phyloP scores from a whole-genome alignment of 2,888 invertebrate genomes.

The Lycia hirtaria region DNA sequence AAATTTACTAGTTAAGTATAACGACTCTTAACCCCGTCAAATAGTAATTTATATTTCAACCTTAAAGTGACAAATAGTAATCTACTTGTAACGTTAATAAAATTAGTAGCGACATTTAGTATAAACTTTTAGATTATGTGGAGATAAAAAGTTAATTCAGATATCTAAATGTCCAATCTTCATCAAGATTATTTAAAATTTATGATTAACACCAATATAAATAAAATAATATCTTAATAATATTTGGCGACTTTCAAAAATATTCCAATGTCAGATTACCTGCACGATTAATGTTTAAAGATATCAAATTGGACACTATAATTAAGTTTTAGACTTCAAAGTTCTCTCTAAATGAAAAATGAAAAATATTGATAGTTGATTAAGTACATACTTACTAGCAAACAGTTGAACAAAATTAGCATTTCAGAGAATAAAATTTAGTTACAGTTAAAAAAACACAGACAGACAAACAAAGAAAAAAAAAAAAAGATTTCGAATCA shows the following conservation, averaged over 20 bases:
- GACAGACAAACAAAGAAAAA: too few species aligned
- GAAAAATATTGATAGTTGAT: too few species aligned
- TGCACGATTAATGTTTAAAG: too few species aligned
- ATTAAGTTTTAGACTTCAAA: too few species aligned
- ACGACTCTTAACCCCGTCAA: slow-evolving; percentile 11
- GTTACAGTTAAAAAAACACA: too few species aligned
- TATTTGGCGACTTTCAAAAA: not conserved
- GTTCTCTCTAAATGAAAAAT: too few species aligned
- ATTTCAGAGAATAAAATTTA: too few species aligned
- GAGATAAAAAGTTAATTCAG: not conserved
- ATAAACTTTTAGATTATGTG: not conserved
- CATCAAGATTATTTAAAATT: slow-evolving; percentile 9
- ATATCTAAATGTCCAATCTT: slow-evolving; percentile 12
- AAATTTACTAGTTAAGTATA: slow-evolving; percentile 4
- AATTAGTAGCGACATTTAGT: not conserved
- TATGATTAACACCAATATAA: not conserved
- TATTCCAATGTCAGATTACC: too few species aligned
- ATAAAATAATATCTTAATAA: not conserved
- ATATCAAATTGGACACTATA: too few species aligned
- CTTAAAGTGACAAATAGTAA: slow-evolving; percentile 13
- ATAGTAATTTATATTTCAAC: slow-evolving; percentile 11
- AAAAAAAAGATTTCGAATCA: too few species aligned
- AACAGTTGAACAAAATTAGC: too few species aligned
- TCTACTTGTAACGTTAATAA: slow-evolving; percentile 1
- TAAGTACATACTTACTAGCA: too few species aligned